Evolutionary conservation across 2,888 invertebrate species (phyloP).

Genomic region (Rhodophaea formosa): DNA sequence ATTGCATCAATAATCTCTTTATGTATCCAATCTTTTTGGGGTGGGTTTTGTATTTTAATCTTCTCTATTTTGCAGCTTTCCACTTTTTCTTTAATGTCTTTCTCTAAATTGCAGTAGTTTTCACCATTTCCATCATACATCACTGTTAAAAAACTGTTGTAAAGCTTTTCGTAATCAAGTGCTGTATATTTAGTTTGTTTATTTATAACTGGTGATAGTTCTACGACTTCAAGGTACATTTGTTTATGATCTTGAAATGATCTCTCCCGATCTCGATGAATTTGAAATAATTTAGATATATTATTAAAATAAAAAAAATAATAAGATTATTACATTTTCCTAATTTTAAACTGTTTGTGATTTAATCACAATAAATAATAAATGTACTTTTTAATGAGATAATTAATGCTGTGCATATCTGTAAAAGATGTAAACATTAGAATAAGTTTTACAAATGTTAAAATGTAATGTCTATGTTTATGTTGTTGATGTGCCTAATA

Average conservation of each 20-base stretch:
- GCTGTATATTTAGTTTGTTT: slow-evolving; percentile 8
- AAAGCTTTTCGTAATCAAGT: slow-evolving; percentile 12
- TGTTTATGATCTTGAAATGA: slow-evolving; percentile 4
- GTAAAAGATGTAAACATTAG: too few species aligned
- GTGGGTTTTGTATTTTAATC: slow-evolving; percentile 8
- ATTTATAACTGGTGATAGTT: slow-evolving; percentile 3
- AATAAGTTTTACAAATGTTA: too few species aligned
- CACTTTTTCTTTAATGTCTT: not conserved
- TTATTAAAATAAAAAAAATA: too few species aligned
- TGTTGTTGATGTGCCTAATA: too few species aligned
- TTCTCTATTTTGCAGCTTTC: slow-evolving; percentile 1
- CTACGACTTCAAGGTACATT: slow-evolving; percentile 5
- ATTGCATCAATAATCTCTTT: slow-evolving; percentile 5
- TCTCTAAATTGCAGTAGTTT: slow-evolving; percentile 6
- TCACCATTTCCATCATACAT: not conserved
- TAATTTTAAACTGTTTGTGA: too few species aligned
- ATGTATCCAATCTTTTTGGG: slow-evolving; percentile 4
- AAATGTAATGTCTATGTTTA: too few species aligned
- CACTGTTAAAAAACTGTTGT: not conserved
- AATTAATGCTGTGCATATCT: too few species aligned
- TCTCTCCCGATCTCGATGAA: too few species aligned
- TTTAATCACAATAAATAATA: too few species aligned
- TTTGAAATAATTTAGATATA: too few species aligned
- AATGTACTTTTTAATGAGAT: too few species aligned
- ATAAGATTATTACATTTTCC: too few species aligned